Evolutionary conservation across 2,113 vertebrate species (phyloP), one percentile per base, ranked within the genome.

Genomic region (Anser cygnoides): DNA sequence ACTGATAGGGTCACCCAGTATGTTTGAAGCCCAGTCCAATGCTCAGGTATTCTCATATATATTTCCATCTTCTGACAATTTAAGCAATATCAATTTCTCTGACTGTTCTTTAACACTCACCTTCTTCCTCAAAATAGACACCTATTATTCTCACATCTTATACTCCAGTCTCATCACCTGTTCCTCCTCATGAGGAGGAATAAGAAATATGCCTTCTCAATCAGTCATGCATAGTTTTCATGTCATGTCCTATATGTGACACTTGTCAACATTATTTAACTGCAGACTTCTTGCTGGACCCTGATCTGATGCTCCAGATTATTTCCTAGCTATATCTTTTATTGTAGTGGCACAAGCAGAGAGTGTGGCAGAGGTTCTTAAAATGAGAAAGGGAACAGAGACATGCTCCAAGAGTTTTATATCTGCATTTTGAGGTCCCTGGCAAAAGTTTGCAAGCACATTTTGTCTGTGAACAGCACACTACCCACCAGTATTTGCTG

Each of bases 391-490:
- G 43, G 18, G 25, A 75, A 59, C 21, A 58, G 39, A 87, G 11
- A 41, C 16, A 70, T 37, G 37, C 67, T 55, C n/a, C 1, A 10
- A 13, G 39, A 76, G 63, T 62, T 93, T 93, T 63, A 21, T 37
- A 68, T 58, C 80, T 73, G 62, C 62, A 49, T 82, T 82, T 85
- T 41, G 85, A 92, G 43, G 43, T 59, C 52, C 17, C 46, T 82
- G 92, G 93, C 80, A 89, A 76, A 94, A 90, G 49, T 82, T 70
- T 92, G 89, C 80, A 72, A 73, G 84, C 62, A 39, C 55, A 58
- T 91, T 96, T 93, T 84, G 66, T 62, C 74, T 91, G 61, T 76
- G 90, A 96, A 62, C 49, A 93, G 86, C 62, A 87, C 50, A 19
- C 58, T 96, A 75, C 89, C 66, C 86, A 95, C 73, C 70, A 87